Base-by-base conservation (phyloP, 2,797 vertebrate species). In the Pangasius larnaudii region DNA sequence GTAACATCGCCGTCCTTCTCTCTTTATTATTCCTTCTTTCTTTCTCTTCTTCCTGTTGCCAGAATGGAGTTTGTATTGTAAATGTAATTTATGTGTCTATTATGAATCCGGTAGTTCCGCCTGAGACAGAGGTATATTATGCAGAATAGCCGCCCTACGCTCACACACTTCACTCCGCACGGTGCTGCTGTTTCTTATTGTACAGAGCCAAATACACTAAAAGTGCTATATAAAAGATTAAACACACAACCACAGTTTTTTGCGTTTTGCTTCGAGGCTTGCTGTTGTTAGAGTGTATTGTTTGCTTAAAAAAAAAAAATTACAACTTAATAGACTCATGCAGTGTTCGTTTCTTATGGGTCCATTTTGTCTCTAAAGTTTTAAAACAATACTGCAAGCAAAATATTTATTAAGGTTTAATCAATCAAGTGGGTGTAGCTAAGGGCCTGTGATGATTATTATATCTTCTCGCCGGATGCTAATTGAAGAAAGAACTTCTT, bases 101-200 rank as follows among this genome's bases (percentile, higher is more conserved):
- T 22, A 27, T 6, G 11, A 39, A 39, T 19, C 27, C 27, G 5
- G 78, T 58, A 61, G 67, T 59, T 67, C 18, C 8, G 8, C 18
- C n/a, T 5, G 77, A 78, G 27, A 77, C 27, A 8, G 13, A 27
- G 63, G 75, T 27, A 30, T 18, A 5, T 36, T 46, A 8, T 10
- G 58, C 86, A 61, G 78, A 61, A 72, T 14, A 74, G 79, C 42
- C 5, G 77, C 49, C 16, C 65, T 27, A 8, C 14, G 33, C 49
- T 27, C 75, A 22, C 77, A 58, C 51, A 27, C 84, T 30, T 61
- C 24, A 30, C 42, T 49, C 36, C 30, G 42, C 46, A 49, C 39
- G 67, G 80, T 53, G 79, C 86, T 84, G 81, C 87, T 67, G 81
- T 88, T 88, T 87, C 69, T 77, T 77, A 78, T 56, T 67, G 81